Evolutionary conservation across 2,113 vertebrate species (phyloP), one percentile per base, ranked within the genome.

Genomic region (Prinia subflava): DNA sequence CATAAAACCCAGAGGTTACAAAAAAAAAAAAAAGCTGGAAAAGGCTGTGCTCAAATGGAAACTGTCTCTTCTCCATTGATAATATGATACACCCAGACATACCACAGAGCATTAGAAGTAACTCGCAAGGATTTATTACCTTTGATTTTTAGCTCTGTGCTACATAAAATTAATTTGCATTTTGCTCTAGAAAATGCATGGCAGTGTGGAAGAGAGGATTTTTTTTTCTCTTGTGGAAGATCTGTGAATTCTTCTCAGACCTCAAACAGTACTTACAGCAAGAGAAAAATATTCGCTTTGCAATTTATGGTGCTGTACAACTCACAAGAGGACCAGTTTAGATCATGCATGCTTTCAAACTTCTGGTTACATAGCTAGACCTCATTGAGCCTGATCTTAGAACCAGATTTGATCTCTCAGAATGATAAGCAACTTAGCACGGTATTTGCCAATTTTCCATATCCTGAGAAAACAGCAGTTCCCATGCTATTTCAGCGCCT

Each of bases 81-180:
- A 92, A 81, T 27, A 23, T 9, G 63, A 96, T 70, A 19, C 63
- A 90, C 60, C 73, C 59, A 96, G 78, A 92, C 11, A 59, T 18
- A 31, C 4, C 1, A 1, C 15, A 82, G 52, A 90, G 91, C 57
- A 94, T 95, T 50, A 95, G 81, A 95, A 87, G 67, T 47, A 75
- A 86, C 87, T 41, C 60, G 68, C 28, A 62, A 91, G 67, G 28
- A 47, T 94, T 96, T 73, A 87, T 50, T 87, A 85, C 55, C 83
- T 94, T 82, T 94, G 89, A 82, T 75, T 71, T 94, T 90, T 87
- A 87, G 81, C 73, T 70, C 46, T 56, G 62, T 1, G 9, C 70
- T 83, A 91, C 59, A 92, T 76, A 92, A 95, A 97, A 97, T 94
- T 94, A 95, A 94, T 94, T 95, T 95, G 17, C 64, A 90, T 94